Conservation (phyloP, 2,888 invertebrate species). For the Euclidia mi region DNA sequence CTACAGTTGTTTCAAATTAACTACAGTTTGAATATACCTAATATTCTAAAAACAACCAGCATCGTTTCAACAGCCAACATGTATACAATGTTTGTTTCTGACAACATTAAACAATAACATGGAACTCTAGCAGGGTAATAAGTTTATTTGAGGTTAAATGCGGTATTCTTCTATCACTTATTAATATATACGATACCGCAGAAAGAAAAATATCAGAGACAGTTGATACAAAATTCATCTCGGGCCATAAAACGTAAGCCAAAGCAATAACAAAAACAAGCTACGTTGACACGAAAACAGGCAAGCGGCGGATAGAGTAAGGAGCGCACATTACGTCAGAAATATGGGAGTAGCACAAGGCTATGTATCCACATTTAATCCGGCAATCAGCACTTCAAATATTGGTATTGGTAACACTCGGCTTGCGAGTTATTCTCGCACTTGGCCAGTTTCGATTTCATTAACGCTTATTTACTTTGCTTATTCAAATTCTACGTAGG, state of each 20-base stretch:
- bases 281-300: neutral
- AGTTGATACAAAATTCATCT: no score
- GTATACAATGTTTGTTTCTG: no score
- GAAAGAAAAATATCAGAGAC: no score
- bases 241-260: neutral
- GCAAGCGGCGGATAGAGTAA: constrained; percentile 13
- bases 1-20: no score
- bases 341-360: constrained; percentile 46
- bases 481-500: constrained; percentile 37
- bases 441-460: constrained; percentile 50
- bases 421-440: constrained; percentile 34
- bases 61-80: no score
- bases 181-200: no score
- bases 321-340: constrained; percentile 31
- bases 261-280: neutral
- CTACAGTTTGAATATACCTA: no score
- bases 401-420: constrained; percentile 54
- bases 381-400: constrained; percentile 56
- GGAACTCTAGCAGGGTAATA: no score
- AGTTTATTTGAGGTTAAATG: no score
- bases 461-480: constrained; percentile 39
- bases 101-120: no score
- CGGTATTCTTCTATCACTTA: no score
- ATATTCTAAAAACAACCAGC: no score
- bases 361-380: constrained; percentile 54